Evolutionary conservation across 1,140 invertebrate genomes (phyloP), one percentile per base, ranked within the genome.

Genomic region (Arion vulgaris): DNA sequence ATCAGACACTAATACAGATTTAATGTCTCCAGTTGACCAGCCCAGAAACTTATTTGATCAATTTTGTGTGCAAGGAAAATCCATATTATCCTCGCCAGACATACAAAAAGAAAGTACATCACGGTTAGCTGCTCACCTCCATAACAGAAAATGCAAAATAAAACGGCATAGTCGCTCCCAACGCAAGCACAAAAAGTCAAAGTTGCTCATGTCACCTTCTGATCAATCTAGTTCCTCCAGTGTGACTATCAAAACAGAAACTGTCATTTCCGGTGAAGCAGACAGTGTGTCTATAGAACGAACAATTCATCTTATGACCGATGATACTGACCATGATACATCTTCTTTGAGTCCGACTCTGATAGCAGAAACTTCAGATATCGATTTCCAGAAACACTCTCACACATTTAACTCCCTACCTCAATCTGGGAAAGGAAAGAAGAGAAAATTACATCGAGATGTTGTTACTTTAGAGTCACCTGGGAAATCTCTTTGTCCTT

Each of bases 1-100:
- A 39, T 74, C 80, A 4, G 80, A 81, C 36, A 57, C 71, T 26
- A 81, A 81, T 26, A 74, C 80, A n/a, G 78, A 80, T 38, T n/a
- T 81, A 13, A 13, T 62, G 11, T 74, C 71, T 5, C 68, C 80
- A 13, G 71, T n/a, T 39, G 69, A 81, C 17, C 69, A 81, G 71
- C 71, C 28, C 0, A 51, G 68, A 26, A 81, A 81, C 39, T 34
- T 81, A 34, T 81, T 81, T 81, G 80, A 72, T 39, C 69, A 81
- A 26, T 81, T 81, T n/a, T 11, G 71, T 9, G 32, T 74, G 62
- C 32, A 71, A 19, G 66, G 32, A 11, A 69, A 80, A n/a, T 36
- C 28, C 26, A 45, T 57, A 4, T 2, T 71, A 23, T 80, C 78
- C 11, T 71, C 78, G 13, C 78, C 78, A 32, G 78, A 80, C 9